Base-by-base conservation (phyloP, 2,888 invertebrate species). In the Laothoe populi region DNA sequence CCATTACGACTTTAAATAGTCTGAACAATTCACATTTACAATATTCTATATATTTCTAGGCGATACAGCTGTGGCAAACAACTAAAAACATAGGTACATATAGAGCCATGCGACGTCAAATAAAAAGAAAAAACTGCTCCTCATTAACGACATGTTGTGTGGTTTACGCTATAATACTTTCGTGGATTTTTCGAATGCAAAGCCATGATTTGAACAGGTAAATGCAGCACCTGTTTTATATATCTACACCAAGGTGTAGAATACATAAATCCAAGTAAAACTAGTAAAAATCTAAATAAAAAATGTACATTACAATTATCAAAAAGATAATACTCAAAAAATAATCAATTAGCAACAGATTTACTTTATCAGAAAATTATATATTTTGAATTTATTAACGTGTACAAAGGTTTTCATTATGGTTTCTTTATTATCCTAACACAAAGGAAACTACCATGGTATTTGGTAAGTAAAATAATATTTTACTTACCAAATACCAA, bases 111-210 rank as follows among this genome's bases (percentile, higher is more conserved):
- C 16, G 16, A 53, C 11, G n/a, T 11, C 35, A 53, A 53, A 53
- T 19, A 53, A 19, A 19, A 35, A 53, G 11, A 26, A 31, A 53
- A 31, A 53, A 53, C 31, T 35, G 31, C 31, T 16, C 31, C 4
- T 53, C 35, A 53, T 53, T 53, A 53, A 35, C 53, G 19, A 19
- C 53, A 53, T 53, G 53, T 10, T 16, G 53, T 16, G 53, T 10
- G 31, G 53, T 16, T 35, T 35, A 31, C 53, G 35, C 19, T 35
- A n/a, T n/a, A 53, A 53, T 53, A 53, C 49, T 35, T 35, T 53
- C 19, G 10, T 19, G 31, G 26, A 10, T 10, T 31, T 53, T 53
- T 35, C 5, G 46, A 46, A 8, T 38, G 38, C 11, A 1, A 38
- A 38, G 38, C 13, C 38, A 13, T 38, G 13, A 38, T 26, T 26